Evolutionary conservation across 2,113 vertebrate species (phyloP), one percentile per base, ranked within the genome.

Genomic region (Ictalurus furcatus): DNA sequence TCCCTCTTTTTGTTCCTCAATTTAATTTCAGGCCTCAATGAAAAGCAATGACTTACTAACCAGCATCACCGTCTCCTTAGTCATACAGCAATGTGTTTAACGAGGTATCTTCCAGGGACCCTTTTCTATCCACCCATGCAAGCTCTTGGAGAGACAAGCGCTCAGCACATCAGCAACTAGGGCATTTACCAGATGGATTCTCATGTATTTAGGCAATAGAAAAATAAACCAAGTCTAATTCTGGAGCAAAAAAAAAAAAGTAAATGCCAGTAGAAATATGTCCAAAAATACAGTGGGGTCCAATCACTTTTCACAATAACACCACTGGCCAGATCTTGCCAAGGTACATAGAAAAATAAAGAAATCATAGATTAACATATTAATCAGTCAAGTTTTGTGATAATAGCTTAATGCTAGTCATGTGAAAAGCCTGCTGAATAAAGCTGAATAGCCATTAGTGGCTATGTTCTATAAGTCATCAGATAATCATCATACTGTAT

Each of bases 21-120:
- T 92, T 93, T 93, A 93, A 94, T 94, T 94, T 94, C 92, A 94
- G 90, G 94, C 93, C 88, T 93, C 90, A 82, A 82, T 90, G 91
- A 92, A 88, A 91, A 90, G 87, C 90, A 89, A 91, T 91, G 91
- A 92, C 88, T 92, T 91, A 91, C 89, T 86, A 88, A 71, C 86
- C 82, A 85, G 85, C 87, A 84, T 90, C 78, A 91, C 58, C 90
- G 54, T 88, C 88, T 92, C 78, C 59, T 89, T 89, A 83, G 61
- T 88, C 86, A 84, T 87, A 48, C 25, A 81, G 8, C 69, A 37
- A 80, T 54, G 92, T 82, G 88, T 92, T 92, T 92, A 91, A 94
- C 44, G 69, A 92, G 90, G 88, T 83, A 67, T 84, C 82, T 90
- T 91, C 69, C 85, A 25, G 73, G 65, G 85, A 86, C 5, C 21